A percentile compares a stretch with the other conserved stretches of the same genome.
Conservation (phyloP, 1,140 invertebrate genomes). For the Nasonia longicornis region DNA sequence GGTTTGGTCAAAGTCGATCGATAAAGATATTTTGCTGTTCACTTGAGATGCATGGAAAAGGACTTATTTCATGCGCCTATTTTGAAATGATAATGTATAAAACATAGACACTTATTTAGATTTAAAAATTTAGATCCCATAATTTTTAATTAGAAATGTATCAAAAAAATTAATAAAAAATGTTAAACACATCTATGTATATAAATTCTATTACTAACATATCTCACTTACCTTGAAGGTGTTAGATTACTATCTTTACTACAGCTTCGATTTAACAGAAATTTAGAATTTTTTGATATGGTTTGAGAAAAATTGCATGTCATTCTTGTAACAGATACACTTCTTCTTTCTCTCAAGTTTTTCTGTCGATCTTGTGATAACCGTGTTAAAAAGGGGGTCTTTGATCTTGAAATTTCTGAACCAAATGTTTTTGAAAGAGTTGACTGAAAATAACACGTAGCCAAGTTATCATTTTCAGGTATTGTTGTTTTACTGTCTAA, state of each 20-base stretch:
- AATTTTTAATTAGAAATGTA: no score
- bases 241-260: slow-evolving; percentile 1
- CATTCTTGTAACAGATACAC: background rate
- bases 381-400: background rate
- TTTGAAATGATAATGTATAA: no score
- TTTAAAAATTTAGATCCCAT: no score
- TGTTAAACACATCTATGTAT: background rate
- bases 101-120: no score
- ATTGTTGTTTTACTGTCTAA: background rate
- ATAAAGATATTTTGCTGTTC: no score
- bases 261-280: background rate
- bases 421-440: background rate
- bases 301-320: background rate
- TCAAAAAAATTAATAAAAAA: no score
- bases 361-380: background rate
- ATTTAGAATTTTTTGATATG: background rate
- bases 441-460: background rate
- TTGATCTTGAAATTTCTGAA: background rate
- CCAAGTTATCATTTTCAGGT: background rate
- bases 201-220: background rate
- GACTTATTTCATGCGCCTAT: no score
- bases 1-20: no score
- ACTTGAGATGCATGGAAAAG: no score
- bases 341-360: background rate
- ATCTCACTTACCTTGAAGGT: background rate